phyloP scores from a whole-genome alignment of 2,113 vertebrate genomes.

The Platysteira castanea region DNA sequence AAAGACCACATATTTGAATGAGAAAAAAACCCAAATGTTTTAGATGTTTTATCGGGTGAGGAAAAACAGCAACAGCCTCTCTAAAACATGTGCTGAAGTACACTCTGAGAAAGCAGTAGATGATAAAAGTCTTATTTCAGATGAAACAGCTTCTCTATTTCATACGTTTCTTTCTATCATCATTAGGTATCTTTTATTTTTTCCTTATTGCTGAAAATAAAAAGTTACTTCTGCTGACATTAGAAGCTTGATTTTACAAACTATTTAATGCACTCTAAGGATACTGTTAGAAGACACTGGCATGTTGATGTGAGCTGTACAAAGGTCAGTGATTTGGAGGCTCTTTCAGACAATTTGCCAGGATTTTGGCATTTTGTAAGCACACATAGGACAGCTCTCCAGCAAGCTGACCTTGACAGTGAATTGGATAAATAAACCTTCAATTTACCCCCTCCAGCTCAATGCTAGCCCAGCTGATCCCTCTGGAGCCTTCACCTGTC shows the following conservation, averaged over 20 bases:
- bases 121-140: background rate
- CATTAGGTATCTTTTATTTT: constrained; percentile 1
- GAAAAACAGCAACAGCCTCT: background rate
- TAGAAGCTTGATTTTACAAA: constrained; percentile 73
- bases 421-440: constrained; percentile 99
- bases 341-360: constrained; percentile 91
- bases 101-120: background rate
- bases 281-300: constrained; percentile 85
- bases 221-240: constrained; percentile 68
- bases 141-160: background rate
- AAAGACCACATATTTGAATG: background rate
- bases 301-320: constrained; percentile 89
- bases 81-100: background rate
- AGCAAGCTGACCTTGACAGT: constrained; percentile 99
- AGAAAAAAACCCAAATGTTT: background rate
- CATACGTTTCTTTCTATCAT: background rate
- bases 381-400: constrained; percentile 94
- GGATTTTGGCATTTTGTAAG: constrained; percentile 99
- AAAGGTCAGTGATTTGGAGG: constrained; percentile 98
- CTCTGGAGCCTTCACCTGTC: constrained; percentile 99
- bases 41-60: background rate
- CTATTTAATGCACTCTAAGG: constrained; percentile 87
- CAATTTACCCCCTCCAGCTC: constrained; percentile 95
- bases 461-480: constrained; percentile 80
- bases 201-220: constrained; percentile 48